Evolutionary conservation across 1,140 invertebrate genomes (phyloP).

Genomic region (Anastrepha ludens): DNA sequence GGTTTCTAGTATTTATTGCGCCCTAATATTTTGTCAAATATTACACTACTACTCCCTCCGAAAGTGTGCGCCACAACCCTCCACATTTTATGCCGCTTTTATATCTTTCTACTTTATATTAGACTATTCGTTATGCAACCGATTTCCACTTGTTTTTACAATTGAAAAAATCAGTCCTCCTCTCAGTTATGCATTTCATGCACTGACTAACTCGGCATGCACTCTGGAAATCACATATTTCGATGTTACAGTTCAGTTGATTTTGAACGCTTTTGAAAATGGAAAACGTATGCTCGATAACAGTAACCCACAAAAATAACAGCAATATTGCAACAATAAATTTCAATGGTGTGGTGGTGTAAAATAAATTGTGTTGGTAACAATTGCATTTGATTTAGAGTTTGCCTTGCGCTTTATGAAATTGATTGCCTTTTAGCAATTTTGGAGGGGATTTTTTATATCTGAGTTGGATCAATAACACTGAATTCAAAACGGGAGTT

Average conservation of each 20-base stretch:
- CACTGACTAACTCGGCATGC: not conserved
- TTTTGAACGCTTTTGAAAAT: not conserved
- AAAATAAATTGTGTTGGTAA: not conserved
- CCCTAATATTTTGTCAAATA: no score
- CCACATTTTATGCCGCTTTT: no score
- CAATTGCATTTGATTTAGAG: not conserved
- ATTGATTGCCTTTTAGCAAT: no score
- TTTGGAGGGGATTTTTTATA: no score
- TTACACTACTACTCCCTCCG: no score
- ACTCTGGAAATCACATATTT: not conserved
- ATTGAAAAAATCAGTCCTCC: not conserved
- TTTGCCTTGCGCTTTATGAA: not conserved
- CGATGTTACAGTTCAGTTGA: not conserved
- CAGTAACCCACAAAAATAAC: not conserved
- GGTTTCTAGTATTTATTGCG: no score
- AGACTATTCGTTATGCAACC: no score
- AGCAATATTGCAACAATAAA: not conserved
- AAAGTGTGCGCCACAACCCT: no score
- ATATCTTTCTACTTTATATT: no score
- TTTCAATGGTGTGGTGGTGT: not conserved
- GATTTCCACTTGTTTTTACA: no score
- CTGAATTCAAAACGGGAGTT: no score
- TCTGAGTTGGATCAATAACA: no score
- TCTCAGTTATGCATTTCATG: not conserved
- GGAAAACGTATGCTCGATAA: constrained; percentile 9